These are phyloP conservation scores for Stegodyphus dumicola DNA, from an alignment of 1,140 invertebrate genomes.

Conservation along the genomic window DNA sequence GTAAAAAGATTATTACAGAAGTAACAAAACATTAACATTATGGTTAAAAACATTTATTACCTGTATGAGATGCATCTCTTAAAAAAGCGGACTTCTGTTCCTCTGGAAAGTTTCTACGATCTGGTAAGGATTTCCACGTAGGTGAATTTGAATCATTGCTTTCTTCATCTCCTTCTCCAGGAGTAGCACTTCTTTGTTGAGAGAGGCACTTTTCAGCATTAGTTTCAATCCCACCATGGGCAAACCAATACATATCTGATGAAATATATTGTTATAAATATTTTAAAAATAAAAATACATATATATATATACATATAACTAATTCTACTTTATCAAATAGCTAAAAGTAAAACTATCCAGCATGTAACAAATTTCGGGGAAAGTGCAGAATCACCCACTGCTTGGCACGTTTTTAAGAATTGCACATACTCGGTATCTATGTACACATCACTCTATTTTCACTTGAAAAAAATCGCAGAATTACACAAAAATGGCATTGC, in stretches of 20 bases:
- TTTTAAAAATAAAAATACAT: neutral
- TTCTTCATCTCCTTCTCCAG: conserved; percentile 28
- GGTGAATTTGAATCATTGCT: conserved; percentile 29
- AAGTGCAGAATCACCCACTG: no score
- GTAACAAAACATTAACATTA: neutral
- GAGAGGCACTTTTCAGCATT: neutral
- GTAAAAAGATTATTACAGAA: neutral
- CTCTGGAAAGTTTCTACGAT: conserved; percentile 23
- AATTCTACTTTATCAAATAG: neutral
- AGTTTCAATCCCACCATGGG: conserved; percentile 49
- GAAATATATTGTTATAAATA: no score
- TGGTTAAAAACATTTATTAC: neutral
- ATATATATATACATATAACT: neutral
- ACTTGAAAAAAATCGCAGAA: no score
- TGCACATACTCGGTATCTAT: no score
- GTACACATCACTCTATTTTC: no score
- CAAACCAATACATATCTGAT: conserved; percentile 59
- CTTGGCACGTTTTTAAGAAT: no score
- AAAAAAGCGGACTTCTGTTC: neutral
- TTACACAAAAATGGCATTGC: no score
- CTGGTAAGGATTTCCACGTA: conserved; percentile 6
- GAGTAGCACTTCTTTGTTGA: conserved; percentile 5
- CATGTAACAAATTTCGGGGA: no score
- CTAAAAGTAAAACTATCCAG: no score
- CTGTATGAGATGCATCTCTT: neutral